Evolutionary conservation across 2,113 vertebrate genomes (phyloP).

Genomic region (Ammodytes dubius): DNA sequence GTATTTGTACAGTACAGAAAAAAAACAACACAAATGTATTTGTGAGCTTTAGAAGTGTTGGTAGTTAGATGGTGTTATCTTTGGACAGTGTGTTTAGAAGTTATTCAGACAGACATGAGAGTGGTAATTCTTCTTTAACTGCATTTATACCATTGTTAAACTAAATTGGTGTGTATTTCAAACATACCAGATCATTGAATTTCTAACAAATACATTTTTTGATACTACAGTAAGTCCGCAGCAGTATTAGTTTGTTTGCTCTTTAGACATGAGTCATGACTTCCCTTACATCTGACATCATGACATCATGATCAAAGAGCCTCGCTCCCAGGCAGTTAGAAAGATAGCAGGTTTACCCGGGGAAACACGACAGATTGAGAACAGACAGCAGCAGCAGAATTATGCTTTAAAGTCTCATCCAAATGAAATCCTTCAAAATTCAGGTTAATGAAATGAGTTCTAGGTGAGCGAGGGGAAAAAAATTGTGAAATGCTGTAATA

Average conservation of each 20-base stretch:
- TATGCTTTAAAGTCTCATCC: conserved; percentile 24
- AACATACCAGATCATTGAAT: neutral
- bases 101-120: neutral
- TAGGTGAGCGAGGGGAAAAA: neutral
- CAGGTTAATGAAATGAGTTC: conserved; percentile 62
- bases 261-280: conserved; percentile 1
- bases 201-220: conserved; percentile 1
- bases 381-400: conserved; percentile 26
- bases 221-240: neutral
- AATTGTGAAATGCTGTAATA: conserved; percentile 23
- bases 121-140: neutral
- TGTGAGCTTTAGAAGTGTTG: neutral
- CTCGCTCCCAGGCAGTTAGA: neutral
- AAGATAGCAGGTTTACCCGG: neutral
- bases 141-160: neutral
- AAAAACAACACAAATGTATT: neutral
- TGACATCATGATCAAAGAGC: conserved; percentile 7
- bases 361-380: conserved; percentile 38
- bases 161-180: neutral
- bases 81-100: neutral
- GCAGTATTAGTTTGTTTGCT: neutral
- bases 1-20: neutral
- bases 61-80: neutral
- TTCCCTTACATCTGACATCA: neutral
- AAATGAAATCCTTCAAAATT: conserved; percentile 40